Evolutionary conservation across 2,888 invertebrate genomes (phyloP).

Genomic region (Acrocyrtus sp.): DNA sequence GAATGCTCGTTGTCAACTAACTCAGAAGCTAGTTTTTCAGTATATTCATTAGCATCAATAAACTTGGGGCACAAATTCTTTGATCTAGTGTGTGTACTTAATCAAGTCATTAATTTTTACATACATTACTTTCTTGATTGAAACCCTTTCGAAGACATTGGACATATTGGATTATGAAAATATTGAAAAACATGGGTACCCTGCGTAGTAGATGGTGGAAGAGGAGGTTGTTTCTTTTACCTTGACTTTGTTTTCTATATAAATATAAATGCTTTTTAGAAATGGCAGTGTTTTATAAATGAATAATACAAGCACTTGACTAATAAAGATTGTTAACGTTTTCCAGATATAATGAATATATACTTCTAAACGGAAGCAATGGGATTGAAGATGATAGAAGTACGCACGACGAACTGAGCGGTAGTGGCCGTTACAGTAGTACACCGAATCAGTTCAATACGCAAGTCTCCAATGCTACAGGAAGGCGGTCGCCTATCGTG

Average conservation of each 20-base stretch:
- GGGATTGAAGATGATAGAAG: constrained; percentile 46
- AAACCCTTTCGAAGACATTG: too few species aligned
- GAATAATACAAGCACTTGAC: background rate
- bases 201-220: constrained; percentile 32
- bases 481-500: constrained; percentile 19
- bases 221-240: constrained; percentile 26
- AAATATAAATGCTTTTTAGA: too few species aligned
- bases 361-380: constrained; percentile 54
- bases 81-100: too few species aligned
- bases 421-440: constrained; percentile 43
- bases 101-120: too few species aligned
- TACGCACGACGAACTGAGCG: constrained; percentile 33
- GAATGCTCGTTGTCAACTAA: too few species aligned
- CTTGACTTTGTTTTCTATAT: too few species aligned
- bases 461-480: constrained; percentile 27
- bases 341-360: constrained; percentile 56
- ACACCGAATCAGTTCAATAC: constrained; percentile 38
- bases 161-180: too few species aligned
- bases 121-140: too few species aligned
- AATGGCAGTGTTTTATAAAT: too few species aligned
- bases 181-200: constrained; percentile 27
- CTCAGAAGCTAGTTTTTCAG: too few species aligned
- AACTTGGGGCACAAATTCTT: too few species aligned
- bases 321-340: background rate
- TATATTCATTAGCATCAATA: too few species aligned